Conservation (phyloP, 2,797 vertebrate species). For the Urophycis tenuis region DNA sequence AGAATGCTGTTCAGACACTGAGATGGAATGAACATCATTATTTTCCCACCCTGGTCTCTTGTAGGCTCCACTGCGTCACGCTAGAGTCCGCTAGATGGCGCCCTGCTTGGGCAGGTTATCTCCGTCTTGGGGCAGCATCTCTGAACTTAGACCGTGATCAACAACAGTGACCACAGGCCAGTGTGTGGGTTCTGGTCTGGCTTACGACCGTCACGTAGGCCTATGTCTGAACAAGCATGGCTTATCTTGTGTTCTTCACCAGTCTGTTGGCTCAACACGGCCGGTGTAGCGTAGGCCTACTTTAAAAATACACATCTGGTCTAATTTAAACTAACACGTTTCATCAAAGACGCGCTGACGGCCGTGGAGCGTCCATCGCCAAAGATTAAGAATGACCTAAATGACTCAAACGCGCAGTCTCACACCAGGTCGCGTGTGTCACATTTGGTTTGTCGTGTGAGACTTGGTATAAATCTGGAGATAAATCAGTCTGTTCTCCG, state of each 20-base stretch:
- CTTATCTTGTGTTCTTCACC: neutral
- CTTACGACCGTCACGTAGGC: conserved; percentile 31
- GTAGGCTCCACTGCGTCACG: conserved; percentile 13
- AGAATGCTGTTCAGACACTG: neutral
- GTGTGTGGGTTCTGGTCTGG: conserved; percentile 1
- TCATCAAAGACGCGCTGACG: neutral
- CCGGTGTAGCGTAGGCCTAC: neutral
- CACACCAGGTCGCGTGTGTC: neutral
- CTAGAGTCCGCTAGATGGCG: conserved; percentile 47
- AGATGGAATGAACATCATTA: neutral
- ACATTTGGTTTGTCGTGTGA: neutral
- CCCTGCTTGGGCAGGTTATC: conserved; percentile 24
- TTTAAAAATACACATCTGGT: neutral
- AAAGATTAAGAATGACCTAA: neutral
- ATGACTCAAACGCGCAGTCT: neutral
- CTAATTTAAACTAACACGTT: neutral
- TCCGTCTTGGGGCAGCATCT: conserved; percentile 32
- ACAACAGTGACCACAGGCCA: neutral
- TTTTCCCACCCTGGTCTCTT: neutral
- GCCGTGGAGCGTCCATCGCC: neutral
- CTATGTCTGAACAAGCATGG: conserved; percentile 1
- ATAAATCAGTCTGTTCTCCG: neutral
- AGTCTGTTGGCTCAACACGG: neutral
- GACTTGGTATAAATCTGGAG: neutral
- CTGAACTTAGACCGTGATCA: conserved; percentile 40